phyloP scores from a whole-genome alignment of 2,888 invertebrate species.

The Lasioglossum morio region DNA sequence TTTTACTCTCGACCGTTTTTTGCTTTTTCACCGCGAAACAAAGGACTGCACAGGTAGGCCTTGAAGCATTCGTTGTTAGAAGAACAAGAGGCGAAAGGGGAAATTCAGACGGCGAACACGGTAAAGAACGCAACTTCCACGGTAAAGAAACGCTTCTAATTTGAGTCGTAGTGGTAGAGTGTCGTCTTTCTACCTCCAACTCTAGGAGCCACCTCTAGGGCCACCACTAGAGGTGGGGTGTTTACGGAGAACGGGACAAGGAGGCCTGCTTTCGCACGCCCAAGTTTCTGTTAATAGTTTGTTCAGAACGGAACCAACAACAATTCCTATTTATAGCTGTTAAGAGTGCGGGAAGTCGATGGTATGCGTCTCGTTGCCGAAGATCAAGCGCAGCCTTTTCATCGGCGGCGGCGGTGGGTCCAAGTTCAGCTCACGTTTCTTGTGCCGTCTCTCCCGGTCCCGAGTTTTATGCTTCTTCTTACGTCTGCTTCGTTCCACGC shows the following conservation, averaged over 20 bases:
- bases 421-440: constrained; percentile 84
- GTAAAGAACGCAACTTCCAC: constrained; percentile 30
- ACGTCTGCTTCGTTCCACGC: constrained; percentile 87
- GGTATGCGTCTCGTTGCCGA: constrained; percentile 95
- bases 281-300: constrained; percentile 56
- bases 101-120: constrained; percentile 31
- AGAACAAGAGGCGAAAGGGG: constrained; percentile 52
- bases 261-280: constrained; percentile 54
- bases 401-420: constrained; percentile 90
- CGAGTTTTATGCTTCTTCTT: constrained; percentile 87
- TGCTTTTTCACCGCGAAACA: not conserved
- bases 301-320: constrained; percentile 23
- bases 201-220: constrained; percentile 5
- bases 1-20: not conserved
- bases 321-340: constrained; percentile 73
- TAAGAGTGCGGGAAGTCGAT: constrained; percentile 93
- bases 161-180: constrained; percentile 1
- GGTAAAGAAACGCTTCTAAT: constrained; percentile 42
- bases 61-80: constrained; percentile 67
- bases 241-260: constrained; percentile 50
- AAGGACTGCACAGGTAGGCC: constrained; percentile 59
- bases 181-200: not conserved
- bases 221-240: constrained; percentile 11
- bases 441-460: constrained; percentile 88
- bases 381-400: constrained; percentile 94